Base-by-base conservation (phyloP, 2,888 invertebrate species). In the Chaetogeoica ovagalla region DNA sequence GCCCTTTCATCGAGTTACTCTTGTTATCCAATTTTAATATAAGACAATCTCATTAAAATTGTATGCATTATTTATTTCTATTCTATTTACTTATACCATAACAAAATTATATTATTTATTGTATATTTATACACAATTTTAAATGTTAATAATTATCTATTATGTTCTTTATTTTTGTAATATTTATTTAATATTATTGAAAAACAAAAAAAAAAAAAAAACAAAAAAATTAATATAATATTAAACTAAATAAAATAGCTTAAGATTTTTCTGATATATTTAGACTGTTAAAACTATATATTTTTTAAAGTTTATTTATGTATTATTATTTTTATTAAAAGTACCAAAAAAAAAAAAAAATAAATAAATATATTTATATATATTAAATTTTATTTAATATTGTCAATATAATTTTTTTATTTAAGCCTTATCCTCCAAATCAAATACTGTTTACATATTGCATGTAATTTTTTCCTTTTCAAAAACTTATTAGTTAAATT, bases 241-340 rank as follows among this genome's bases (percentile, higher is more conserved):
- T 59, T 59, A 59, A 59, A 68, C 59, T 60, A 68, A 57, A 66
- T 48, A 39, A 68, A 68, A 48, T 76, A 59, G 76, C 60, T 62
- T 39, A 62, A 52, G 39, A 60, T 69, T 37, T 69, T 70, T 79
- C 63, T 70, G 79, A 79, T 71, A 62, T 71, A 70, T 77, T 77
- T 77, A 70, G 69, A 77, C 70, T 79, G 79, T 79, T 79, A 71
- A 79, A 71, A 70, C 39, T 71, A 79, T 79, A 77, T 77, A 68
- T 71, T 79, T 77, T 68, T 71, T 70, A 79, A 79, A 71, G 70
- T 79, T 79, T 79, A 79, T 79, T 63, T 11, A 63, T 19, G 70
- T 79, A 79, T 79, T 79, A 79, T 63, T 63, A 71, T 79, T 79
- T 79, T 79, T 79, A 79, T 71, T 79, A 79, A 71, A 79, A 71